Evolutionary conservation across 2,888 invertebrate species (phyloP).

Genomic region (Sinhomidia bicolor): DNA sequence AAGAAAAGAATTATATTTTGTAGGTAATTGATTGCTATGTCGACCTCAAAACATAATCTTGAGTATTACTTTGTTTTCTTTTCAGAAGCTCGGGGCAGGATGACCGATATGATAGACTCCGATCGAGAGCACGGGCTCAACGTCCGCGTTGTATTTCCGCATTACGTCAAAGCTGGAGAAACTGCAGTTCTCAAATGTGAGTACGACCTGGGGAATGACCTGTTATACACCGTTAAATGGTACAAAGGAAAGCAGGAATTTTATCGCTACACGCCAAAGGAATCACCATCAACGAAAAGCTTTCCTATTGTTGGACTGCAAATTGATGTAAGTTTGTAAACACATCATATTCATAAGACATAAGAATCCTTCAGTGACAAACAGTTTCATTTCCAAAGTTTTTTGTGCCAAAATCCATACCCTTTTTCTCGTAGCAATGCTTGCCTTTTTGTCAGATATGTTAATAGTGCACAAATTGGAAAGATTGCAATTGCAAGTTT

Average conservation of each 20-base stretch:
- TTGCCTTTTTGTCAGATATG: too few species aligned
- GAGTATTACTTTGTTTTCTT: not conserved
- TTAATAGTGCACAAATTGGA: too few species aligned
- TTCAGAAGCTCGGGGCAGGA: conserved; percentile 42
- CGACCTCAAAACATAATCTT: too few species aligned
- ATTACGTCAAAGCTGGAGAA: conserved; percentile 56
- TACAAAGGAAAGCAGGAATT: conserved; percentile 80
- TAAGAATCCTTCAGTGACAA: too few species aligned
- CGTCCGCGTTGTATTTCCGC: conserved; percentile 53
- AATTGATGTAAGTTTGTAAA: conserved; percentile 61
- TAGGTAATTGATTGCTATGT: too few species aligned
- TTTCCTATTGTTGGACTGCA: conserved; percentile 74
- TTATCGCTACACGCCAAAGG: conserved; percentile 79
- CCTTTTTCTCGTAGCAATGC: too few species aligned
- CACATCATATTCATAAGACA: too few species aligned
- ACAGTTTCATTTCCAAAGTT: too few species aligned
- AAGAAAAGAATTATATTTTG: too few species aligned
- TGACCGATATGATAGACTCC: conserved; percentile 49
- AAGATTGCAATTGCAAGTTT: too few species aligned
- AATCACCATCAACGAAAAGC: conserved; percentile 78
- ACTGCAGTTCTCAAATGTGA: conserved; percentile 55
- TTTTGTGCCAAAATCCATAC: too few species aligned
- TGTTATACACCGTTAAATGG: conserved; percentile 80
- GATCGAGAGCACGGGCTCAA: conserved; percentile 30
- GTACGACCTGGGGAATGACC: conserved; percentile 77